phyloP scores from a whole-genome alignment of 1,140 invertebrate species.

The Steinernema feltiae region DNA sequence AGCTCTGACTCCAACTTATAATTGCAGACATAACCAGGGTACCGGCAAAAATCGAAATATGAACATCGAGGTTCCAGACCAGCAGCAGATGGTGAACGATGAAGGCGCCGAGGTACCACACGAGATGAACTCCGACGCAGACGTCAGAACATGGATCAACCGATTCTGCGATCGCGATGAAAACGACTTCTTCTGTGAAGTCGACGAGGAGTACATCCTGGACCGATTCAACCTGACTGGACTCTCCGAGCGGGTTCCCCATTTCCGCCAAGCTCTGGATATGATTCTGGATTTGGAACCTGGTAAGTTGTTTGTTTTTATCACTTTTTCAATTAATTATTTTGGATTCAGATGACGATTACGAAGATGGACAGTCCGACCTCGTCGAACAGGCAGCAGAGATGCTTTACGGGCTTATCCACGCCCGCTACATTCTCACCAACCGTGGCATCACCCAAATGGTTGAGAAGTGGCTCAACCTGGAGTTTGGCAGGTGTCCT shows the following conservation, averaged over 20 bases:
- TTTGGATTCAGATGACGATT: conserved; percentile 65
- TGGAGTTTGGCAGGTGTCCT: conserved; percentile 96
- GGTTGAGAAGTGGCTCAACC: conserved; percentile 76
- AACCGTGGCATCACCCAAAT: conserved; percentile 98
- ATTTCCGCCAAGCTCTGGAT: conserved; percentile 96
- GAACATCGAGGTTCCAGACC: too few relatives aligned
- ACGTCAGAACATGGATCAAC: conserved; percentile 99
- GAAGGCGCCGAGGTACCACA: conserved; percentile 23
- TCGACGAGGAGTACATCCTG: conserved; percentile 99
- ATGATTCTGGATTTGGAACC: conserved; percentile 99
- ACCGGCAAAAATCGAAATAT: too few relatives aligned
- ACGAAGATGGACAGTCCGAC: conserved; percentile 91
- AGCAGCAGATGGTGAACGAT: too few relatives aligned
- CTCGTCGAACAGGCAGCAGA: conserved; percentile 98
- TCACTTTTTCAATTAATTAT: background rate
- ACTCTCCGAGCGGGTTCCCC: conserved; percentile 96
- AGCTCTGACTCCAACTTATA: too few relatives aligned
- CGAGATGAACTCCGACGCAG: conserved; percentile 99
- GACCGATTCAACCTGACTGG: conserved; percentile 99
- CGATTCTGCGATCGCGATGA: conserved; percentile 98
- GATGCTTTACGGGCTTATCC: conserved; percentile 98
- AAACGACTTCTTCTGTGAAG: conserved; percentile 99
- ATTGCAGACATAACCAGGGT: too few relatives aligned
- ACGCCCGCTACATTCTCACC: conserved; percentile 96
- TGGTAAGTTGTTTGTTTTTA: conserved; percentile 64